Evolutionary conservation across 1,140 invertebrate genomes (phyloP).

Genomic region (Cyclina sinensis): DNA sequence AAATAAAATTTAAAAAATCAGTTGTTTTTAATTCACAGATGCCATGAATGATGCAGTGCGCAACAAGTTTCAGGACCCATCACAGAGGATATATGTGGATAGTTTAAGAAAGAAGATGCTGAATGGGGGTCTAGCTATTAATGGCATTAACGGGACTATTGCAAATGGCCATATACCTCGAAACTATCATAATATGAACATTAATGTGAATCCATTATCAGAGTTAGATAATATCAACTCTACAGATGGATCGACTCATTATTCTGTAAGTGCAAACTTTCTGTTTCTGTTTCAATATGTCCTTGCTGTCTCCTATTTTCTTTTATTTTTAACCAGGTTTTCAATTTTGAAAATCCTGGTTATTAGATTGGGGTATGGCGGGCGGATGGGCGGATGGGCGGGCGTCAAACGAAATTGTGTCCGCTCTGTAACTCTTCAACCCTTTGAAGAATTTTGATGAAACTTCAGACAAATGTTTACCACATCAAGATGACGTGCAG

Average conservation of each 20-base stretch:
- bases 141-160: slow-evolving; percentile 75
- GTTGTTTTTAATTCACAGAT: slow-evolving; percentile 76
- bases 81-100: slow-evolving; percentile 82
- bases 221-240: slow-evolving; percentile 69
- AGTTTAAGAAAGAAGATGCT: slow-evolving; percentile 80
- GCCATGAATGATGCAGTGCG: slow-evolving; percentile 76
- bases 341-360: no score
- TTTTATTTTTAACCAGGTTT: no score
- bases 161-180: slow-evolving; percentile 78
- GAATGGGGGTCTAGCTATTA: slow-evolving; percentile 75
- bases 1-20: no score
- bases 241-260: slow-evolving; percentile 55
- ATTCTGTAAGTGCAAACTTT: slow-evolving; percentile 29
- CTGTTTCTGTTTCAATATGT: no score
- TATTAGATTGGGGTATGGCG: no score
- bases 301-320: no score
- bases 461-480: no score
- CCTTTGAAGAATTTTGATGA: no score
- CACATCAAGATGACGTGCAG: no score
- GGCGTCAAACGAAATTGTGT: no score
- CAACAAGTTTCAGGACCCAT: slow-evolving; percentile 83
- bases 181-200: slow-evolving; percentile 81
- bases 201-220: slow-evolving; percentile 82
- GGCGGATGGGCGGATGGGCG: no score
- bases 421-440: no score